A percentile compares a stretch with the other conserved stretches of the same genome.
Evolutionary conservation across 2,888 invertebrate species (phyloP).

Genomic region (Melinopterus prodromus): DNA sequence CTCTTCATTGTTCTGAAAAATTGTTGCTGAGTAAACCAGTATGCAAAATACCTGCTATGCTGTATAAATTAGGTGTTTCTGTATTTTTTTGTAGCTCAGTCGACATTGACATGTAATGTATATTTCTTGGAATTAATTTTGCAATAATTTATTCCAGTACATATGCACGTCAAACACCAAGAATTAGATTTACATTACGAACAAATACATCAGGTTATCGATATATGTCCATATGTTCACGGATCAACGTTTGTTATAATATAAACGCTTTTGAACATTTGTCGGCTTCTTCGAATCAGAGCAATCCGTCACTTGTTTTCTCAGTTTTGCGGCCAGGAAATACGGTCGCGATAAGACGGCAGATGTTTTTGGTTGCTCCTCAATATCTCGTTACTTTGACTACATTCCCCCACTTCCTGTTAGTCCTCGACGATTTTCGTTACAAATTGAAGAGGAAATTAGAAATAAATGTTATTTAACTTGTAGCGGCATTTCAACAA

Average conservation of each 20-base stretch:
- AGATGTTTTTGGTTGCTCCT: not conserved
- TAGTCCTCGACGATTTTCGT: too few relatives aligned
- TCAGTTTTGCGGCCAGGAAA: slow-evolving; percentile 4
- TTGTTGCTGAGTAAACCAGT: too few relatives aligned
- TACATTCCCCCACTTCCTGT: not conserved
- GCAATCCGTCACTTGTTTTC: not conserved
- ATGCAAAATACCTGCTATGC: not conserved
- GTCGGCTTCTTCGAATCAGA: not conserved
- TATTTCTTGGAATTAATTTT: not conserved
- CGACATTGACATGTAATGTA: not conserved
- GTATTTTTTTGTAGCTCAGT: not conserved
- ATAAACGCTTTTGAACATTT: not conserved
- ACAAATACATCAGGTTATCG: not conserved
- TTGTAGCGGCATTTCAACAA: too few relatives aligned
- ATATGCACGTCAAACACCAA: not conserved
- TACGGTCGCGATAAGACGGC: not conserved
- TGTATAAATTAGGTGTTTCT: not conserved
- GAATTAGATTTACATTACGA: not conserved
- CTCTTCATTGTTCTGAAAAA: too few relatives aligned
- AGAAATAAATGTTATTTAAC: too few relatives aligned
- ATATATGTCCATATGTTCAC: not conserved
- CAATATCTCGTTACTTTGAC: not conserved
- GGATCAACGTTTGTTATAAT: not conserved
- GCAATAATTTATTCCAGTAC: not conserved
- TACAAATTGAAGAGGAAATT: too few relatives aligned